Evolutionary conservation across 2,888 invertebrate species (phyloP).

Genomic region (Entomobrya multifasciata): DNA sequence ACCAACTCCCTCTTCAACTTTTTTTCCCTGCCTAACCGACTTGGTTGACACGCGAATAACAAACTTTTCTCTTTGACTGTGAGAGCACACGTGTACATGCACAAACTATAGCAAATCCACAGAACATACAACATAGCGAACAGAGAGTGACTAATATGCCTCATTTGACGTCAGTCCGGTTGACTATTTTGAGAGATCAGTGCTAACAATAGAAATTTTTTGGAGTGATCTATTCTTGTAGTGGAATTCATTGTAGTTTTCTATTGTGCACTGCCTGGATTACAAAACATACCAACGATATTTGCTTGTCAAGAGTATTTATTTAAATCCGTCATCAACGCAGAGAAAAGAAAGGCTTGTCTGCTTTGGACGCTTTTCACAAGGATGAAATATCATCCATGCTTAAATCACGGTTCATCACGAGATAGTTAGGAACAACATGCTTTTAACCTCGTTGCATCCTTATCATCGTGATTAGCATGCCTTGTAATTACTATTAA

Average conservation of each 20-base stretch:
- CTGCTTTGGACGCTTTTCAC: too few relatives aligned
- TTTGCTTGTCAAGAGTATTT: neutral
- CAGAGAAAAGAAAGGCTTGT: too few relatives aligned
- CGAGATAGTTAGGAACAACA: constrained; percentile 2
- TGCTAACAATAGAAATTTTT: too few relatives aligned
- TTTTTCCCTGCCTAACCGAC: neutral
- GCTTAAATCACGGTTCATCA: too few relatives aligned
- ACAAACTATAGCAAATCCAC: neutral
- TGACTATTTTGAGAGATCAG: too few relatives aligned
- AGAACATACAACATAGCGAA: neutral
- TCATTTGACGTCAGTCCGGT: too few relatives aligned
- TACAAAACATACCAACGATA: neutral
- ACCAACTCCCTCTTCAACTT: constrained; percentile 5
- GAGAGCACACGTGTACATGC: too few relatives aligned
- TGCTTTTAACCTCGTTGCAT: neutral
- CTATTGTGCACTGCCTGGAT: too few relatives aligned
- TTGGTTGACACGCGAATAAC: neutral
- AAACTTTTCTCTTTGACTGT: too few relatives aligned
- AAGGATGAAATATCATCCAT: too few relatives aligned
- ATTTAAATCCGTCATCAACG: neutral
- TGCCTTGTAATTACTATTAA: constrained; percentile 9
- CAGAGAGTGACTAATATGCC: neutral
- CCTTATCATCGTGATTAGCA: constrained; percentile 24
- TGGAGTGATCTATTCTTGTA: too few relatives aligned
- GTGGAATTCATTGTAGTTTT: too few relatives aligned